Conservation (phyloP, 2,888 invertebrate genomes). For the Eretmocerus hayati region DNA sequence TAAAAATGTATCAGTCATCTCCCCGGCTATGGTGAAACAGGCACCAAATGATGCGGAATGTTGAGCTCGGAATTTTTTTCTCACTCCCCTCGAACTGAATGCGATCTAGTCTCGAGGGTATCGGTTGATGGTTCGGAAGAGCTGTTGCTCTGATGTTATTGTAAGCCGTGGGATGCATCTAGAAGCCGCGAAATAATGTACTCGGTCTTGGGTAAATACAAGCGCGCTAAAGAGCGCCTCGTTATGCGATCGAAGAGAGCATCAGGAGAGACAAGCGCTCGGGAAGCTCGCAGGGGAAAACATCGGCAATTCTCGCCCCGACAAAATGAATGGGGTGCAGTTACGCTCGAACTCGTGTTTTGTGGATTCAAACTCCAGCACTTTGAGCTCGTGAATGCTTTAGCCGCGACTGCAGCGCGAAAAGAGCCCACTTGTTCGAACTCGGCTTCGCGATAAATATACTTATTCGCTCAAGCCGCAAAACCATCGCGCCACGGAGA, state of each 20-base stretch:
- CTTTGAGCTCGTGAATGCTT: background rate
- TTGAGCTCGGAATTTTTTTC: background rate
- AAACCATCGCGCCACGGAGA: background rate
- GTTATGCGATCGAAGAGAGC: no score
- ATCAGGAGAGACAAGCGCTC: no score
- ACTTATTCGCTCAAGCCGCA: background rate
- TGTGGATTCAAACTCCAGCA: background rate
- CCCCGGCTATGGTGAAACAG: no score
- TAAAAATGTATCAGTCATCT: constrained; percentile 11
- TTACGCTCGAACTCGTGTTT: background rate
- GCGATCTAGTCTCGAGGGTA: no score
- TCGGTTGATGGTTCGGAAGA: no score
- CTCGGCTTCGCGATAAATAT: background rate
- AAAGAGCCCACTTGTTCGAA: constrained; percentile 1
- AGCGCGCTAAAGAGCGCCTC: no score
- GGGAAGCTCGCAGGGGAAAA: constrained; percentile 3
- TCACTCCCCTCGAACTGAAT: background rate
- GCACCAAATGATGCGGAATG: constrained; percentile 13
- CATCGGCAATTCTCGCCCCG: constrained; percentile 3
- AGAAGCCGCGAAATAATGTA: no score
- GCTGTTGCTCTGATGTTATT: no score
- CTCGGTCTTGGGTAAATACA: no score
- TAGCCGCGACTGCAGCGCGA: background rate
- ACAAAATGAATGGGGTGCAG: constrained; percentile 3
- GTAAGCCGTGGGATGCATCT: no score